Evolutionary conservation across 2,888 invertebrate genomes (phyloP), one percentile per base, ranked within the genome.

Genomic region (Luffia ferchaultella): DNA sequence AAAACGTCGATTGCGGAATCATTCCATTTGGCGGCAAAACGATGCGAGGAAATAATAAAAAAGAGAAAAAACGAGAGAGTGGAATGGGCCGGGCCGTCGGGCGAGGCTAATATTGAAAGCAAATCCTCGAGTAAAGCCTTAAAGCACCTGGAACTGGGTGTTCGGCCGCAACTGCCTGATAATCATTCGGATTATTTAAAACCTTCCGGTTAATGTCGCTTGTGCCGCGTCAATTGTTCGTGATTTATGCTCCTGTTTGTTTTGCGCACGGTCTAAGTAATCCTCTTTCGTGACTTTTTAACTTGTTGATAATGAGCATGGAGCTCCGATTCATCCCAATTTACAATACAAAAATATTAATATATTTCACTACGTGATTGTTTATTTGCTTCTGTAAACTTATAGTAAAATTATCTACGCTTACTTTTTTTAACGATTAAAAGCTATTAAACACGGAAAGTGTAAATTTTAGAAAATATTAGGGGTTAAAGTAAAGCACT

Each of bases 31-130:
- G 79, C 74, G 74, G 76, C 80, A 77, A 80, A 83, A 83, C 83
- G 83, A 82, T 76, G 83, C 83, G 83, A 79, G 80, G 77, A 82
- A 83, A 83, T 83, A 83, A 82, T 79, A 83, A 83, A 83, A 80
- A 83, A 50, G 44, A 30, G 42, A 41, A 52, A 42, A 83, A 50
- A 43, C 18, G 42, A 41, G 48, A 42, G 73, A 74, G 72, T 76
- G 71, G 74, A 71, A 71, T 68, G 76, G 68, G 67, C 68, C 64
- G 64, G 72, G 68, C 67, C 68, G 69, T 71, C 73, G 75, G 72
- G 67, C 70, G 74, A 73, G 48, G 18, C 82, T 84, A 82, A 84
- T 85, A 85, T 85, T 85, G 85, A 85, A 85, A 85, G 78, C 84
- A 83, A 84, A 85, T 82, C 85, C 85, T 75, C 77, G 70, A 44